Evolutionary conservation across 35 echinoderm and acorn worm species (phyloP).

Genomic region (Hemicentrotus pulcherrimus): DNA sequence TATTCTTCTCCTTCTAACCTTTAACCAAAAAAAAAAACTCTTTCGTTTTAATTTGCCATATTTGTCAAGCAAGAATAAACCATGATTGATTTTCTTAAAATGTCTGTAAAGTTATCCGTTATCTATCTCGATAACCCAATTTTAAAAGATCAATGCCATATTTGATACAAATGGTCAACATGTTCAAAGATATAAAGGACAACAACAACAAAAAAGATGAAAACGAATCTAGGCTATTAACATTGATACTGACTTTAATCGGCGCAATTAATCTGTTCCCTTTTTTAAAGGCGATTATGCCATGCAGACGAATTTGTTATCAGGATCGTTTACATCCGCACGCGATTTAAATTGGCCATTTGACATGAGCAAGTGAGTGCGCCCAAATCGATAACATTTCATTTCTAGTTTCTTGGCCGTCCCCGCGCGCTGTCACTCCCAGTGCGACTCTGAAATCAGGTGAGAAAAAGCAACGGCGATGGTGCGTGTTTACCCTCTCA

Average conservation of each 20-base stretch:
- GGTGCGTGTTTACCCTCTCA: not conserved
- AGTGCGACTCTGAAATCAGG: not conserved
- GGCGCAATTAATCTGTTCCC: not conserved
- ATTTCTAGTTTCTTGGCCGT: not conserved
- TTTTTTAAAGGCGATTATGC: not conserved
- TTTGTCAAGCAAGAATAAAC: too few relatives aligned
- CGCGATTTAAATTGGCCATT: slow-evolving; percentile 10
- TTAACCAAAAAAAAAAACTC: too few relatives aligned
- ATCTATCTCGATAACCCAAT: too few relatives aligned
- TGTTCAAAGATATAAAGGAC: too few relatives aligned
- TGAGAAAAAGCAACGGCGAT: not conserved
- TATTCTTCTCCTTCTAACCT: too few relatives aligned
- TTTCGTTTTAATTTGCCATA: too few relatives aligned
- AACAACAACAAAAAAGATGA: too few relatives aligned
- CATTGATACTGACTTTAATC: not conserved
- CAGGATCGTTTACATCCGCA: not conserved
- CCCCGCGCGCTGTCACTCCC: not conserved
- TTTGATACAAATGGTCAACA: too few relatives aligned
- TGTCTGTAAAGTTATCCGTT: too few relatives aligned
- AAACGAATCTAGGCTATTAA: not conserved
- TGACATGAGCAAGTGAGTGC: not conserved
- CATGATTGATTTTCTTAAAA: too few relatives aligned
- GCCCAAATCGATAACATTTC: not conserved
- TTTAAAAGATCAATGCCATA: too few relatives aligned
- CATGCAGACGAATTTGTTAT: not conserved